phyloP scores from a whole-genome alignment of 2,888 invertebrate species.

The Bellardia pandia region DNA sequence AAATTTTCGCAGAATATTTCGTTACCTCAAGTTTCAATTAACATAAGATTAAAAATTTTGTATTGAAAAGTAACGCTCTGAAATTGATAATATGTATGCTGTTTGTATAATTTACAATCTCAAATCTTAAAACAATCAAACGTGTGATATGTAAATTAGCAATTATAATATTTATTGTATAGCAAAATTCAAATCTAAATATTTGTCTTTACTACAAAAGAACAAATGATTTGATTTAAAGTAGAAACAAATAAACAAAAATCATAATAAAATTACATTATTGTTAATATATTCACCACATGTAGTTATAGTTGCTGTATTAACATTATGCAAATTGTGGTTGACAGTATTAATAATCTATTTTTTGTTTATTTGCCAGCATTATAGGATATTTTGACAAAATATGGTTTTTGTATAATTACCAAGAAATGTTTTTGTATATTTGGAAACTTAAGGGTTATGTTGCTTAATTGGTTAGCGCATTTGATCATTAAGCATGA shows the following conservation, averaged over 20 bases:
- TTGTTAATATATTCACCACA: background rate
- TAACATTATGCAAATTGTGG: constrained; percentile 13
- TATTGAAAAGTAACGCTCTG: no score
- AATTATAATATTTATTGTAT: background rate
- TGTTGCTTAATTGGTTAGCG: no score
- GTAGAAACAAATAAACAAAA: no score
- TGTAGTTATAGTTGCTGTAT: background rate
- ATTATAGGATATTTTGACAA: constrained; percentile 4
- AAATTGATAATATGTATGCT: no score
- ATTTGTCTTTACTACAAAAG: background rate
- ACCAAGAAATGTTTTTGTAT: background rate
- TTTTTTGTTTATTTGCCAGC: background rate
- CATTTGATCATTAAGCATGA: no score
- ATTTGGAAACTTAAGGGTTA: constrained; percentile 14
- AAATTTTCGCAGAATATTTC: no score
- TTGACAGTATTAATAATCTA: constrained; percentile 1
- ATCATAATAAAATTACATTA: no score
- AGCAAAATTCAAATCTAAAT: background rate
- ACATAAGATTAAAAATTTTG: no score
- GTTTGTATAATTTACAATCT: no score
- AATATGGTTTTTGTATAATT: constrained; percentile 12
- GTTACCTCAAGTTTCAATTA: no score
- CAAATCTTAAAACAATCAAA: no score
- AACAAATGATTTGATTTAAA: background rate
- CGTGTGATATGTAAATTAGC: background rate